These are phyloP conservation scores for Harpagoxenus sublaevis DNA, from an alignment of 2,888 invertebrate genomes.

Conservation along the genomic window DNA sequence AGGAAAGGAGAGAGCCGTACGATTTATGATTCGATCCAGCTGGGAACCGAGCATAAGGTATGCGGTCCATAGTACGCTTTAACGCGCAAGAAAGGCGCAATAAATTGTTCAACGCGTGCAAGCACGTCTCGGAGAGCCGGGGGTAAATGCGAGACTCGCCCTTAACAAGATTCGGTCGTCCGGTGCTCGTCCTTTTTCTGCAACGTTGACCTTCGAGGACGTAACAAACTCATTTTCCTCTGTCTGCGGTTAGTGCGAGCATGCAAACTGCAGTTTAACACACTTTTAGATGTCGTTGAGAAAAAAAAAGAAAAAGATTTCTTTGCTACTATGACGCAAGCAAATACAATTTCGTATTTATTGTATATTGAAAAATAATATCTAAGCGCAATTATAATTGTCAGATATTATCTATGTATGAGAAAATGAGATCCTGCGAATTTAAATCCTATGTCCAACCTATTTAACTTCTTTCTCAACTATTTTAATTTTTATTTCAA, in stretches of 20 bases:
- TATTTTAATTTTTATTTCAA: neutral
- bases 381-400: neutral
- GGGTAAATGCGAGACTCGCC: conserved; percentile 58
- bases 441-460: neutral
- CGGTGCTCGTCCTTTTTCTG: neutral
- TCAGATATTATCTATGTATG: neutral
- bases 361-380: neutral
- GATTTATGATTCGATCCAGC: conserved; percentile 81
- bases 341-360: neutral
- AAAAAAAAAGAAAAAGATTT: neutral
- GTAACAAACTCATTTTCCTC: conserved; percentile 37
- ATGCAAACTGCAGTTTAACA: conserved; percentile 5
- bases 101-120: conserved; percentile 81
- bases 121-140: conserved; percentile 68
- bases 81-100: conserved; percentile 82
- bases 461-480: neutral
- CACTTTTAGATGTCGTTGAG: neutral
- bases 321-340: neutral
- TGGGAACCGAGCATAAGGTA: conserved; percentile 79
- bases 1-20: conserved; percentile 55
- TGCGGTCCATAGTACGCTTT: conserved; percentile 80
- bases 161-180: conserved; percentile 66
- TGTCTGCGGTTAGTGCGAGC: neutral
- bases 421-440: neutral
- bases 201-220: conserved; percentile 45